phyloP scores from a whole-genome alignment of 2,888 invertebrate genomes.

The Emmelina monodactyla region DNA sequence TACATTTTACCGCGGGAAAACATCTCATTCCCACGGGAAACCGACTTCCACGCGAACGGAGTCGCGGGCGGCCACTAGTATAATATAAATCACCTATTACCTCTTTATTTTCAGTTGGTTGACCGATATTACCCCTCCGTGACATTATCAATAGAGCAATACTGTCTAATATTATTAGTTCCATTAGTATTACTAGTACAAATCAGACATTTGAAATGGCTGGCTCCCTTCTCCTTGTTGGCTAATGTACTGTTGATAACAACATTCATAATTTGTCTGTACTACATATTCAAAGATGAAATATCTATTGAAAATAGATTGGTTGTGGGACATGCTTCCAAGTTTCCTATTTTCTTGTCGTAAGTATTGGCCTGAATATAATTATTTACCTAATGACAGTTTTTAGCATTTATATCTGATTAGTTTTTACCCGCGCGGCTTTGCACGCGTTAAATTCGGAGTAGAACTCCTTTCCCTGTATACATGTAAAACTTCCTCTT shows the following conservation, averaged over 20 bases:
- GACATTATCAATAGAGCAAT: slow-evolving; percentile 39
- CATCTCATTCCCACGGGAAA: too few species aligned
- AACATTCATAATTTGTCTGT: slow-evolving; percentile 82
- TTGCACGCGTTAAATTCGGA: too few species aligned
- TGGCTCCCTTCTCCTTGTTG: slow-evolving; percentile 87
- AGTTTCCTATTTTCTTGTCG: slow-evolving; percentile 86
- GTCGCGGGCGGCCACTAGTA: too few species aligned
- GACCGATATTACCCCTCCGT: slow-evolving; percentile 37
- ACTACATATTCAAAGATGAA: slow-evolving; percentile 74
- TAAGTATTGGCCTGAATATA: too few species aligned
- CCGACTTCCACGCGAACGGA: too few species aligned
- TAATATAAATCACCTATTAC: too few species aligned
- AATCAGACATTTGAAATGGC: slow-evolving; percentile 78
- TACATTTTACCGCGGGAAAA: too few species aligned
- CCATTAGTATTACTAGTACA: slow-evolving; percentile 49
- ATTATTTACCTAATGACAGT: too few species aligned
- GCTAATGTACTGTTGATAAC: slow-evolving; percentile 83
- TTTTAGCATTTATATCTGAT: too few species aligned
- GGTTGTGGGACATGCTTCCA: slow-evolving; percentile 55
- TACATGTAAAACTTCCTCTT: too few species aligned
- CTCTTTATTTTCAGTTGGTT: slow-evolving; percentile 35
- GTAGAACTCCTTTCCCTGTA: too few species aligned
- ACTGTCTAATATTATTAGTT: slow-evolving; percentile 40
- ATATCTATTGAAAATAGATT: slow-evolving; percentile 51
- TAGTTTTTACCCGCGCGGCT: too few species aligned